A percentile compares a stretch with the other conserved stretches of the same genome.
Evolutionary conservation across 2,113 vertebrate genomes (phyloP).

Genomic region (Campylomormyrus tamandua): DNA sequence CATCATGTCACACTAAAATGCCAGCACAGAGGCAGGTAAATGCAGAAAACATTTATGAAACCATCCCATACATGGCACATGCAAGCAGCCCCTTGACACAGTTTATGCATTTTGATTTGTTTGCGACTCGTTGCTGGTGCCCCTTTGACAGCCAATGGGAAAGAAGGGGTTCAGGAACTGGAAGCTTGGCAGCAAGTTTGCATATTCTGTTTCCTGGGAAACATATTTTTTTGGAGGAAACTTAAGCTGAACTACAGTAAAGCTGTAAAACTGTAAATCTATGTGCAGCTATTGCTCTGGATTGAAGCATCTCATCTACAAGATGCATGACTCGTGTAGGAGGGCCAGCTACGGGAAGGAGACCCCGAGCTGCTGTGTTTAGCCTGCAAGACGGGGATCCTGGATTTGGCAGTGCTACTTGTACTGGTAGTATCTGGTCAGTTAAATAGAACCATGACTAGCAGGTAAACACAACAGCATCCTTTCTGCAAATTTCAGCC

Average conservation of each 20-base stretch:
- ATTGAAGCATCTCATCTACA: background rate
- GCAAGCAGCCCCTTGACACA: background rate
- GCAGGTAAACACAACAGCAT: background rate
- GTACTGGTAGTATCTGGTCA: background rate
- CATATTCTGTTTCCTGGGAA: background rate
- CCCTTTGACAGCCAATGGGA: background rate
- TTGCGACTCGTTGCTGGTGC: conserved; percentile 22
- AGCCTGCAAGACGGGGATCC: background rate
- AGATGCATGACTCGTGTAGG: background rate
- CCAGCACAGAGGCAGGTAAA: background rate
- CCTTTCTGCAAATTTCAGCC: conserved; percentile 43
- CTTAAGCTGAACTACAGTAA: background rate
- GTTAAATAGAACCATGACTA: background rate
- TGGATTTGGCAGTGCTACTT: background rate
- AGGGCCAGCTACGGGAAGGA: background rate
- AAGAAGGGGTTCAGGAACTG: background rate
- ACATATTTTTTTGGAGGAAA: background rate
- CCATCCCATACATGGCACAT: background rate
- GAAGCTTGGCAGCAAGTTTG: background rate
- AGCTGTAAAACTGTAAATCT: background rate
- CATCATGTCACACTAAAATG: background rate
- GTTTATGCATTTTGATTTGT: background rate
- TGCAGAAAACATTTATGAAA: background rate
- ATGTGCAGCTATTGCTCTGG: background rate
- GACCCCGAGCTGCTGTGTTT: background rate